These are phyloP conservation scores for Himalopsyche tibetana DNA, from an alignment of 2,888 invertebrate species.

Conservation along the genomic window DNA sequence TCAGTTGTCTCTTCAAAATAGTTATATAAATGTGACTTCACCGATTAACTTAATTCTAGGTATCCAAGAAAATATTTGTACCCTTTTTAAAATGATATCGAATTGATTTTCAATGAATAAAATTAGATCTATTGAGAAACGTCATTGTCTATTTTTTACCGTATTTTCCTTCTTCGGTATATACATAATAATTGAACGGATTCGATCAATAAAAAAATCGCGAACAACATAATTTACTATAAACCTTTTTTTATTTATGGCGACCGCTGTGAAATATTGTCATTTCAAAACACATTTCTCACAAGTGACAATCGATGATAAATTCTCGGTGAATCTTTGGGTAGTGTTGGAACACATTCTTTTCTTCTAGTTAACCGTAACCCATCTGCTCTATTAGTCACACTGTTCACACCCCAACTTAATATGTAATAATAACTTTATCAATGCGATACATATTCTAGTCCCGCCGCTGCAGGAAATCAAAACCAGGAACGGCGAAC, in stretches of 20 bases:
- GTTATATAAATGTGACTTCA: not conserved
- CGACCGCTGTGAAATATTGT: slow-evolving; percentile 57
- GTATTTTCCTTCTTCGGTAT: not conserved
- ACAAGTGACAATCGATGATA: slow-evolving; percentile 64
- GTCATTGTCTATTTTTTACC: not conserved
- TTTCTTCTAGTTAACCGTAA: slow-evolving; percentile 63
- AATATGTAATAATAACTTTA: slow-evolving; percentile 66
- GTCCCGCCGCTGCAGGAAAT: slow-evolving; percentile 32
- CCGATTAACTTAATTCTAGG: not conserved
- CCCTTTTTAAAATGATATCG: not conserved
- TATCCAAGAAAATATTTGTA: not conserved
- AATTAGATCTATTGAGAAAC: slow-evolving; percentile 14
- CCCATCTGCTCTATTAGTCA: slow-evolving; percentile 66
- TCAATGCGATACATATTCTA: slow-evolving; percentile 65
- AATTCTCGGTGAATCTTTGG: slow-evolving; percentile 54
- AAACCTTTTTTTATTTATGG: slow-evolving; percentile 45
- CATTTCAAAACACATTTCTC: slow-evolving; percentile 56
- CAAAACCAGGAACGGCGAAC: not conserved
- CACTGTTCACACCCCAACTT: slow-evolving; percentile 66
- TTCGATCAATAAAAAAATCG: slow-evolving; percentile 23
- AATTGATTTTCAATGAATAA: slow-evolving; percentile 34
- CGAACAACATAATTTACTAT: slow-evolving; percentile 9
- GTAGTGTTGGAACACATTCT: slow-evolving; percentile 54
- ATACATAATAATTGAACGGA: not conserved
- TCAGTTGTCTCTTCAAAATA: not conserved